Evolutionary conservation across 1,140 invertebrate species (phyloP).

Genomic region (Prorops nasuta): DNA sequence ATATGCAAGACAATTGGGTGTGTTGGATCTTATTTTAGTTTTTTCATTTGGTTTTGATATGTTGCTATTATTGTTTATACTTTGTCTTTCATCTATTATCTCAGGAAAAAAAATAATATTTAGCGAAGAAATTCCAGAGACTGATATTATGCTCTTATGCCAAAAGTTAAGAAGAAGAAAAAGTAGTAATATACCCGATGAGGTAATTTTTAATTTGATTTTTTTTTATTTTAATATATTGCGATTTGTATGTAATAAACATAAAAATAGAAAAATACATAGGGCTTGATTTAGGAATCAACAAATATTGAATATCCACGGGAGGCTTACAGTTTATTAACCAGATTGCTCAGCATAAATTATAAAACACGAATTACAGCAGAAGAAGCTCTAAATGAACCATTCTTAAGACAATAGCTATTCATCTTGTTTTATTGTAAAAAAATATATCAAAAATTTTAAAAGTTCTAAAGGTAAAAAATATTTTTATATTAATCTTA

Average conservation of each 20-base stretch:
- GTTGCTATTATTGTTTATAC: conserved; percentile 13
- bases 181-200: conserved; percentile 20
- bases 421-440: no score
- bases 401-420: conserved; percentile 67
- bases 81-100: conserved; percentile 19
- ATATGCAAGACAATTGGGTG: conserved; percentile 70
- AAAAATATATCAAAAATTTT: no score
- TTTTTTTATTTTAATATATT: conserved; percentile 20
- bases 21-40: conserved; percentile 5
- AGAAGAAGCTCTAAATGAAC: conserved; percentile 70
- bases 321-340: conserved; percentile 72
- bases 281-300: conserved; percentile 33
- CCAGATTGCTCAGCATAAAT: conserved; percentile 73
- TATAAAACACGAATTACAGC: conserved; percentile 72
- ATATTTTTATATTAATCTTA: conserved; percentile 9
- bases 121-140: conserved; percentile 39
- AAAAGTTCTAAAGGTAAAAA: no score
- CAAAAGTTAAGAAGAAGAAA: conserved; percentile 42
- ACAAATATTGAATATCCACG: conserved; percentile 59
- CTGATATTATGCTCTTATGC: conserved; percentile 44
- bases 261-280: no score
- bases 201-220: conserved; percentile 39
- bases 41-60: conserved; percentile 15
- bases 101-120: conserved; percentile 52
- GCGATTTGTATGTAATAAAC: no score